Base-by-base conservation (phyloP, 2,797 vertebrate species). In the Lophotriccus pileatus region DNA sequence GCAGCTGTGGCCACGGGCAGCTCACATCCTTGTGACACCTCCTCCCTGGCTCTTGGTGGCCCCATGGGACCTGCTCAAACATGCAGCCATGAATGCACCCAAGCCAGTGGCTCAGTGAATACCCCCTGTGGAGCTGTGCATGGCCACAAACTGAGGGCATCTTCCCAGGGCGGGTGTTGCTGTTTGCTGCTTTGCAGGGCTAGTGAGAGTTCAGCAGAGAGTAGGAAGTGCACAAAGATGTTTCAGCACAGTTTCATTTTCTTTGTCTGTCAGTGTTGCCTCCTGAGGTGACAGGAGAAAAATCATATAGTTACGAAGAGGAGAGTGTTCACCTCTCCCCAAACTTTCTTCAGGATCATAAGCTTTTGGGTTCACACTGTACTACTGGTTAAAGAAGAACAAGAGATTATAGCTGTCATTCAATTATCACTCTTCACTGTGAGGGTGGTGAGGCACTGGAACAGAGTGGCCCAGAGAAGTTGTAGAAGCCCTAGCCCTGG, bases 1-100 rank as follows among this genome's bases (percentile, higher is more conserved):
- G 39, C 30, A 60, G 0, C 8, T 49, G 5, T 3, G 44, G 32
- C 16, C 69, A 44, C 0, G 0, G 58, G 24, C 34, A 93, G 7
- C 63, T 60, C 12, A 2, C 27, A 34, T 50, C 43, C n/a, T 58
- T 19, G 52, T 5, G 2, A 58, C 15, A 58, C 0, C 25, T 32
- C 6, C 34, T 73, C 64, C 12, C 9, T 24, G 49, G 44, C n/a
- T 68, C 67, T 41, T 39, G 30, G 24, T 56, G 1, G 2, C 34
- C 56, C 19, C 17, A 4, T 13, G 46, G 49, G 53, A 82, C 37
- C 15, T 44, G 60, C 56, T 44, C 43, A 69, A 59, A 22, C 8
- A 12, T 6, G 5, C 20, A 32, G 18, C 34, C 12, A 2, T 3
- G 25, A 67, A 12, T 34, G 39, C 36, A n/a, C 12, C 23, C 53